These are phyloP conservation scores for Camponotus pennsylvanicus DNA, from an alignment of 1,140 invertebrate genomes.

Conservation along the genomic window DNA sequence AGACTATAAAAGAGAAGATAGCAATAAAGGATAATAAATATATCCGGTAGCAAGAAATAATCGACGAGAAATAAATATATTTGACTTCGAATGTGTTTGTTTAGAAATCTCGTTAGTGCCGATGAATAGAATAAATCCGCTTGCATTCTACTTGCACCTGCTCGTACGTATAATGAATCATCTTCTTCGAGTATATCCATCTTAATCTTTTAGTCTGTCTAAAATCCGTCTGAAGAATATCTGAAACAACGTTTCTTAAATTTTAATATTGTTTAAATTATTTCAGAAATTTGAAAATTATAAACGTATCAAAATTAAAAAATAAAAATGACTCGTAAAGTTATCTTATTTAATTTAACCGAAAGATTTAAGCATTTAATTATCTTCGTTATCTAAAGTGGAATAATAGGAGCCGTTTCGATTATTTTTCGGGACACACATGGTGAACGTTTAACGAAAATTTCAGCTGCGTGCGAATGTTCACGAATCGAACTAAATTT, in stretches of 20 bases:
- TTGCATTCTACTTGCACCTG: constrained; percentile 35
- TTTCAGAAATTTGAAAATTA: not conserved
- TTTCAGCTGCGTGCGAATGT: constrained; percentile 8
- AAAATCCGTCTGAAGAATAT: not conserved
- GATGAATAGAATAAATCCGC: constrained; percentile 53
- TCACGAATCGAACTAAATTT: constrained; percentile 80
- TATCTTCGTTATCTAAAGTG: not conserved
- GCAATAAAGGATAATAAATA: not conserved
- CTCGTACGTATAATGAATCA: constrained; percentile 4
- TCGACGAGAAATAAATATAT: constrained; percentile 10
- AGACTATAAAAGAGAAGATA: not conserved
- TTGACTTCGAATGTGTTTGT: constrained; percentile 35
- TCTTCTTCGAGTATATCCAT: constrained; percentile 14
- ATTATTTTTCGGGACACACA: not conserved
- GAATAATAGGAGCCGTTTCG: not conserved
- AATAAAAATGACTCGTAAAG: not conserved
- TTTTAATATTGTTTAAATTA: not conserved
- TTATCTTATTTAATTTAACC: not conserved
- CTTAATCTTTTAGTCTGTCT: not conserved
- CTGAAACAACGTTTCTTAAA: not conserved
- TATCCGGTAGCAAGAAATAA: constrained; percentile 27
- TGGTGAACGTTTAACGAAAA: not conserved
- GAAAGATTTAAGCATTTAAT: not conserved
- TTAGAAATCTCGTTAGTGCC: constrained; percentile 46
- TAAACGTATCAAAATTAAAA: not conserved